Percentiles rank a stretch among this genome's conserved stretches.
Evolutionary conservation across 2,113 vertebrate genomes (phyloP).

Genomic region (Hippoglossus stenolepis): DNA sequence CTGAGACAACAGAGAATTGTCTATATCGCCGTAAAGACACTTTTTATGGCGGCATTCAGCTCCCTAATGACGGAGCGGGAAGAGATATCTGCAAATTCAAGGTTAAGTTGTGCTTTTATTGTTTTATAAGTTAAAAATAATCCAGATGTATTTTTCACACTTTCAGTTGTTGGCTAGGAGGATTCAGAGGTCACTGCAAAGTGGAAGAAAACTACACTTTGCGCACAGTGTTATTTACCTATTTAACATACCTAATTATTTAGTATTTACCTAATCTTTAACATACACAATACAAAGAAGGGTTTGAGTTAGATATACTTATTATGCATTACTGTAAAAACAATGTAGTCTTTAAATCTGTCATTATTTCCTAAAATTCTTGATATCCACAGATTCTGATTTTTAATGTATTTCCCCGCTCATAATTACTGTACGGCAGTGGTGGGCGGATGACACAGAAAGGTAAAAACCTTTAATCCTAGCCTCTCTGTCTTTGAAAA

Average conservation of each 20-base stretch:
- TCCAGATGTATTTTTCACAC: not conserved
- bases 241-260: too few species aligned
- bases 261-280: too few species aligned
- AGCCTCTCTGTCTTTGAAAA: constrained; percentile 37
- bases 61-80: constrained; percentile 15
- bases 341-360: too few species aligned
- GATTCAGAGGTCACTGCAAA: not conserved
- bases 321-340: too few species aligned
- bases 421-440: constrained; percentile 19
- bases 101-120: constrained; percentile 23
- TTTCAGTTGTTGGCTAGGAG: not conserved
- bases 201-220: not conserved
- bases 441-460: constrained; percentile 24
- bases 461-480: constrained; percentile 43
- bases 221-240: too few species aligned
- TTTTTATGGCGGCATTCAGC: constrained; percentile 30
- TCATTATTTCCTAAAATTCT: not conserved
- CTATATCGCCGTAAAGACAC: constrained; percentile 22
- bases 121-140: constrained; percentile 8
- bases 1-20: constrained; percentile 2
- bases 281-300: too few species aligned
- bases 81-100: constrained; percentile 29
- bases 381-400: too few species aligned
- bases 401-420: not conserved
- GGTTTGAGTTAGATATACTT: too few species aligned